These are phyloP conservation scores for Gymnarchus niloticus DNA, from an alignment of 2,113 vertebrate genomes.

Conservation along the genomic window DNA sequence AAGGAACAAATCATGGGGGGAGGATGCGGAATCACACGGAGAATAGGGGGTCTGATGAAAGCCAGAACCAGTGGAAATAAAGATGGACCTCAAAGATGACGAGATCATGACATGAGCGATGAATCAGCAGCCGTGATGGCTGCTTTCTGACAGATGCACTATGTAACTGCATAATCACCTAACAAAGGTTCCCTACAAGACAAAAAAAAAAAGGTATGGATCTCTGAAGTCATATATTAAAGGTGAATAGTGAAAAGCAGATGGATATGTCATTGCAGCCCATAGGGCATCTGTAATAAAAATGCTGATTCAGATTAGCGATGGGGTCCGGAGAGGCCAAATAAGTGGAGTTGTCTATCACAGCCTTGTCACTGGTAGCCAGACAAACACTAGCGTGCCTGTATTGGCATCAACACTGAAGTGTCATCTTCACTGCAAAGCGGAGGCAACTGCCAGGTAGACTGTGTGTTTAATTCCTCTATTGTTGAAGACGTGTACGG, in stretches of 20 bases:
- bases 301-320: neutral
- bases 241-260: neutral
- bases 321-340: neutral
- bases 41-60: neutral
- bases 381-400: neutral
- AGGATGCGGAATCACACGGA: neutral
- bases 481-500: neutral
- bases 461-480: neutral
- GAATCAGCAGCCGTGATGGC: neutral
- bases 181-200: neutral
- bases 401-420: too few relatives aligned
- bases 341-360: neutral
- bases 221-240: neutral
- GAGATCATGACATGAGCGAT: neutral
- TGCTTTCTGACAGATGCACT: neutral
- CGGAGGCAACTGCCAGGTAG: neutral
- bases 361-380: neutral
- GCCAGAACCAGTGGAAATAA: neutral
- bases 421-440: neutral
- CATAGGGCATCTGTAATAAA: neutral
- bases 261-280: slow-evolving; percentile 3
- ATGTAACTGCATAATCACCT: neutral
- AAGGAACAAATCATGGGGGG: neutral
- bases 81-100: neutral
- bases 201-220: neutral